Conservation (phyloP, 2,888 invertebrate genomes). For the Myopa testacea region DNA sequence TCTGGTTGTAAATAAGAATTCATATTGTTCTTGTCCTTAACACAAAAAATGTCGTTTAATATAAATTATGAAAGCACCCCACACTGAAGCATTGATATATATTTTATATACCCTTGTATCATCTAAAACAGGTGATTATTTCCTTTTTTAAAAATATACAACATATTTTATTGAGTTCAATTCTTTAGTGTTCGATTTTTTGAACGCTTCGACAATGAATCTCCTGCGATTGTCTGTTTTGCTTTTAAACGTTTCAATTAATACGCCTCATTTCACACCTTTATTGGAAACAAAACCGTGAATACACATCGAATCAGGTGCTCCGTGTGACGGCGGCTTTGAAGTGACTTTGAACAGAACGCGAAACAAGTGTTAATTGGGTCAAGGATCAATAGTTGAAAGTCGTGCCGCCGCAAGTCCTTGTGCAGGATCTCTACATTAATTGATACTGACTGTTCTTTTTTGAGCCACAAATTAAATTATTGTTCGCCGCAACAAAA, state of each 20-base stretch:
- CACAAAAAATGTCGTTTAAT: neutral
- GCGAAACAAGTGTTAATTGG: constrained; percentile 41
- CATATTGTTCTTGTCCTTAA: too few species aligned
- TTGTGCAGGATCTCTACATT: neutral
- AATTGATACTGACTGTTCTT: neutral
- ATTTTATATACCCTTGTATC: too few species aligned
- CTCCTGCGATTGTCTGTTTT: too few species aligned
- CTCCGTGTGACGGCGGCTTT: neutral
- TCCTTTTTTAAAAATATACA: too few species aligned
- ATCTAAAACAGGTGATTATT: too few species aligned
- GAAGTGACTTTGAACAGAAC: constrained; percentile 20
- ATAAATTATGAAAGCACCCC: neutral
- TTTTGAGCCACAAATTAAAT: neutral
- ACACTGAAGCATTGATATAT: neutral
- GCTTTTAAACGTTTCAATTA: constrained; percentile 51
- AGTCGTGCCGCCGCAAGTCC: constrained; percentile 40
- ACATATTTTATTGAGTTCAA: too few species aligned
- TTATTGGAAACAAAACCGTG: constrained; percentile 46
- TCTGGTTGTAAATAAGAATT: too few species aligned
- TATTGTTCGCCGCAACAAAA: constrained; percentile 2
- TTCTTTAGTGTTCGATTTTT: neutral
- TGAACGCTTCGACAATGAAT: neutral
- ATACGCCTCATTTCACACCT: constrained; percentile 67
- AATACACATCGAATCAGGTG: constrained; percentile 33
- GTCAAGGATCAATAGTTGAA: constrained; percentile 34